phyloP scores from a whole-genome alignment of 2,888 invertebrate genomes.

The Lapara coniferarum region DNA sequence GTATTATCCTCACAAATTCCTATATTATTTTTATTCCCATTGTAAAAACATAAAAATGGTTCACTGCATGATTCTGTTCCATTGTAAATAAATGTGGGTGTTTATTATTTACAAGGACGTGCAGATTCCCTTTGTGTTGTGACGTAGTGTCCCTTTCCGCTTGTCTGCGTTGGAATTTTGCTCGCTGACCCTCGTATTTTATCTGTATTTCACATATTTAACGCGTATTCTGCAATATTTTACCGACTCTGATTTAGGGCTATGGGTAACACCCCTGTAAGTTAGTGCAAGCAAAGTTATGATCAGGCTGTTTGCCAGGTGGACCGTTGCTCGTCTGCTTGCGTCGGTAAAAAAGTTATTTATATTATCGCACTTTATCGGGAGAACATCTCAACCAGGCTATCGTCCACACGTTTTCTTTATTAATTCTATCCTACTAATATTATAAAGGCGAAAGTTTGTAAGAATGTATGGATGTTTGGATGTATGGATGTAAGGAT shows the following conservation, averaged over 20 bases:
- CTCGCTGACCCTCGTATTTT: background rate
- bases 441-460: no score
- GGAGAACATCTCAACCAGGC: no score
- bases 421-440: no score
- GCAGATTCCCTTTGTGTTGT: slow-evolving; percentile 3
- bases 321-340: no score
- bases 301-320: no score
- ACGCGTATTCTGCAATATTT: background rate
- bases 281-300: no score
- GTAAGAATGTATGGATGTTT: no score
- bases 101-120: slow-evolving; percentile 25
- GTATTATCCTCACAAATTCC: background rate
- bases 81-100: background rate
- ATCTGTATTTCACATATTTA: background rate
- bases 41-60: background rate
- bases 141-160: slow-evolving; percentile 6
- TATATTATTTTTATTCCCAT: background rate
- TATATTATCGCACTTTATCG: no score
- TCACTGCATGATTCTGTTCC: background rate
- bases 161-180: background rate
- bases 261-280: no score
- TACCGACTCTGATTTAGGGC: background rate
- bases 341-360: no score
- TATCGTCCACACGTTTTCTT: no score
- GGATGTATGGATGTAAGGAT: no score